Evolutionary conservation across 30 jellyfish, hydroid and myxozoan species (phyloP), one percentile per base, ranked within the genome.

Genomic region (Sanderia malayensis): DNA sequence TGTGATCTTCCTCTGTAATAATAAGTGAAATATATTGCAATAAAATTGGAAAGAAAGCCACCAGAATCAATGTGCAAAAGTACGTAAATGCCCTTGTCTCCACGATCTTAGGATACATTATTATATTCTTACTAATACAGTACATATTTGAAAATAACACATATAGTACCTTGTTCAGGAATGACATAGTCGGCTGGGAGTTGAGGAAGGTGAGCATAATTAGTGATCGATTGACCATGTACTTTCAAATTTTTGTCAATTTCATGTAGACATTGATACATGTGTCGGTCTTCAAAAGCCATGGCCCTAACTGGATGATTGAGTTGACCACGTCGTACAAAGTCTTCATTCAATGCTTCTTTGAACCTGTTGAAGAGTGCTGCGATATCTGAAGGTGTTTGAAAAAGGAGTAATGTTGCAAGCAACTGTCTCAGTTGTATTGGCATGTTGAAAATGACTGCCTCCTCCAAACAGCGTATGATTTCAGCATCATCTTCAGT

Each of bases 401-500:
- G 17, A 44, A 44, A 44, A 11, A 44, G 17, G 17, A 44, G 11
- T 11, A 44, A n/a, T 44, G 58, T 44, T 44, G 58, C 58, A 44
- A 44, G n/a, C 17, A 44, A 44, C 58, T 44, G 58, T 11, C 58
- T 44, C 17, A 44, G 11, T 10, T n/a, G n/a, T 11, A n/a, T 10
- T n/a, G 58, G 58, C 58, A 44, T 44, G 58, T 44, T 44, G n/a
- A n/a, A 10, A 44, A n/a, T 44, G n/a, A n/a, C 58, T 44, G n/a
- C 58, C 58, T 44, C 58, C n/a, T 44, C 17, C 17, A 44, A n/a
- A 44, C 58, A 44, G 58, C n/a, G n/a, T 11, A 11, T 10, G n/a
- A 10, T n/a, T 11, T 44, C 17, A 10, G 11, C 58, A n/a, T 44
- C 58, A 44, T 44, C n/a, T 11, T 11, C n/a, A n/a, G n/a, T n/a